Evolutionary conservation across 2,888 invertebrate species (phyloP), one percentile per base, ranked within the genome.

Genomic region (Amphimallon solstitiale): DNA sequence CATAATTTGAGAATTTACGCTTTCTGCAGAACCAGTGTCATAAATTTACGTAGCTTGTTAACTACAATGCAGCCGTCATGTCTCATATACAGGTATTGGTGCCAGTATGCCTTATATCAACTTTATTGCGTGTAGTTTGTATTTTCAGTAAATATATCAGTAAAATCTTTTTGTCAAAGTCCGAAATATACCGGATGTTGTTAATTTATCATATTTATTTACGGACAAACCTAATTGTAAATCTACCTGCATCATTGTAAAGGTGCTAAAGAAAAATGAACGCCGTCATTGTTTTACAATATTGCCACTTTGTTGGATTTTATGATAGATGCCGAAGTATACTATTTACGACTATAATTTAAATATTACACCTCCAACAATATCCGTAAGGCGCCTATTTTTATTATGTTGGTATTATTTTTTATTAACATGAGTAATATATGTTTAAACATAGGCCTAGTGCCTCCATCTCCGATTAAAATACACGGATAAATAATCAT

Each of bases 281-380:
- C 19, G 43, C 23, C 23, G 23, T 17, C 38, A 59, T 59, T 59
- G 56, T 59, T 59, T 59, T 59, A 59, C 29, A 38, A 59, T 56
- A 43, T 23, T 4, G 12, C n/a, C 40, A 56, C 43, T 29, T 14
- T 59, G 29, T 59, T 14, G 2, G 14, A 10, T 12, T 59, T 59
- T 59, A 59, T 43, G 56, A 10, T 29, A 43, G 23, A 45, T 45
- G 43, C 43, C 14, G 15, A 45, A 34, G 56, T 59, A 43, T 29
- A 59, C 29, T 10, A 17, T 23, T 12, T 54, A n/a, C 6, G 21
- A 19, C n/a, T 17, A 19, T 19, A 38, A 15, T 37, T 35, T 19
- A 10, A 45, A 45, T 49, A 54, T 54, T 19, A 54, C 54, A 54
- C 38, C 54, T 38, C 38, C 19, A 37, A n/a, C 19, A 14, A 19